phyloP scores from a whole-genome alignment of 1,140 invertebrate species.

The Drosophila lini region DNA sequence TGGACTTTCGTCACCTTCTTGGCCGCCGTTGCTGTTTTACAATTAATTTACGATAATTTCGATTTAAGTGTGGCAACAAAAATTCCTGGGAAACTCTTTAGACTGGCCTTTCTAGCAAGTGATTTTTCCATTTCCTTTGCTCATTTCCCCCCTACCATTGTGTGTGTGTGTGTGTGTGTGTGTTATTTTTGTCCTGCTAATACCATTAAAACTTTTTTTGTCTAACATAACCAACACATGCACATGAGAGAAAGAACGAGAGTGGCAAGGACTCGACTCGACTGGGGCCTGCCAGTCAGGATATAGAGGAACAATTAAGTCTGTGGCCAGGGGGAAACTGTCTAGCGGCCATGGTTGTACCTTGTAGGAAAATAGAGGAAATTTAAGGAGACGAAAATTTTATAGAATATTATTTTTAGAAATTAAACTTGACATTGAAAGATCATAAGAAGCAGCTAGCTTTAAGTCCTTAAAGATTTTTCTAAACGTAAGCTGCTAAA shows the following conservation, averaged over 20 bases:
- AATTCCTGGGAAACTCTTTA: slow-evolving; percentile 26
- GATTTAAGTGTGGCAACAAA: slow-evolving; percentile 55
- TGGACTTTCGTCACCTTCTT: slow-evolving; percentile 12
- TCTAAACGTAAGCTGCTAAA: too few species aligned
- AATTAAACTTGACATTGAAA: neutral
- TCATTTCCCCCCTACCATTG: slow-evolving; percentile 15
- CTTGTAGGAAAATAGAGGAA: neutral
- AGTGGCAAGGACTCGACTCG: slow-evolving; percentile 25
- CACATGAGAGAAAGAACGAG: neutral
- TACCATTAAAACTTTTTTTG: slow-evolving; percentile 80
- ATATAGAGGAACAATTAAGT: slow-evolving; percentile 43
- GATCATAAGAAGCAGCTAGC: neutral
- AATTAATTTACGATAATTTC: slow-evolving; percentile 77
- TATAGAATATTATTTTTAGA: neutral
- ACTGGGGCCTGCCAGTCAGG: slow-evolving; percentile 20
- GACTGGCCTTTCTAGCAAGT: slow-evolving; percentile 37
- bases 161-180: slow-evolving; percentile 50
- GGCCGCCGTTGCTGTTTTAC: slow-evolving; percentile 20
- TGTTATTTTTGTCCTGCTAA: slow-evolving; percentile 80
- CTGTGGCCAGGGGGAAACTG: neutral
- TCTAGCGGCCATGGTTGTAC: slow-evolving; percentile 1
- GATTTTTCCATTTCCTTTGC: slow-evolving; percentile 38
- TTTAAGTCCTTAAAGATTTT: too few species aligned
- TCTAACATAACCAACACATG: slow-evolving; percentile 65
- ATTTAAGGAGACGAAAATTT: neutral